Base-by-base conservation (phyloP, 2,113 vertebrate genomes). In the Scomber japonicus region DNA sequence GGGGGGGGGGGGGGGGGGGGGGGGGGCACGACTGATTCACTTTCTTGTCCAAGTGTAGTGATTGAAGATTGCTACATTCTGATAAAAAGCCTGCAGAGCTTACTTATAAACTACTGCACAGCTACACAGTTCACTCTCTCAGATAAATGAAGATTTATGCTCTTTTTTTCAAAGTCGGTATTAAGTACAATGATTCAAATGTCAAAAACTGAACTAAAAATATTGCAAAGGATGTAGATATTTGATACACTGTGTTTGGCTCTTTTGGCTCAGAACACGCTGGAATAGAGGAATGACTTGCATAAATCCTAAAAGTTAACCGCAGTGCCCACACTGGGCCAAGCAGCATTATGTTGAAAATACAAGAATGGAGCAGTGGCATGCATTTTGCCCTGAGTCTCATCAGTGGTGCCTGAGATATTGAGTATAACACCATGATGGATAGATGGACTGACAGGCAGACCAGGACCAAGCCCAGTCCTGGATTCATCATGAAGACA, bases 281-380 rank as follows among this genome's bases (percentile, higher is more conserved):
- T 44, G 64, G 53, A 63, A 60, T 13, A n/a, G 19, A 70, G 71
- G 7, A 5, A 57, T 76, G 82, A 72, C 70, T 68, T 67, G 49
- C 69, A 85, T 19, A 62, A 66, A 69, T 64, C 30, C 59, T 50
- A 55, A 60, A 60, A 71, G 30, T 55, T 35, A 59, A 74, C 62
- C 65, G 78, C 67, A 70, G 70, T 49, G 64, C 73, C 50, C 59
- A 54, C 46, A 30, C 24, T 21, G 11, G n/a, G 60, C 61, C 51
- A 50, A 57, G 56, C 57, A 74, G 59, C 51, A 55, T 40, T 45
- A 53, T 3, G 4, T 19, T 51, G 30, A 30, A 71, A 71, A 62
- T 54, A 19, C 66, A 69, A 51, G 46, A 72, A 57, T 49, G 53
- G 30, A 75, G 61, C n/a, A 45, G 46, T 60, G 24, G 30, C 60